Conservation (phyloP, 2,113 vertebrate species). For the Salvator merianae region DNA sequence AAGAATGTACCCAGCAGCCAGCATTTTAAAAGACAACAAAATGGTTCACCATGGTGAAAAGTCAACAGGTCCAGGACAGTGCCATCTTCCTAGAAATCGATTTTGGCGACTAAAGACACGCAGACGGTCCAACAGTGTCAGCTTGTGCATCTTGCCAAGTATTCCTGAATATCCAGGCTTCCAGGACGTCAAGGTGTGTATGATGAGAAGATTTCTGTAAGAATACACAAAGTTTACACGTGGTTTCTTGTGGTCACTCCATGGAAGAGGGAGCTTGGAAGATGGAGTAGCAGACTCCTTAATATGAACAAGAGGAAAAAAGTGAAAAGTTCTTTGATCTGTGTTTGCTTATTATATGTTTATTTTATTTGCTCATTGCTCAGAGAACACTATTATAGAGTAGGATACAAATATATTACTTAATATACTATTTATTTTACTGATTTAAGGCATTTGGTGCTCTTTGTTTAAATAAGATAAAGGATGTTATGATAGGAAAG, state of each 20-base stretch:
- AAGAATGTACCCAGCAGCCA: not conserved
- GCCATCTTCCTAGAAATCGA: constrained; percentile 7
- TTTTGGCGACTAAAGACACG: not conserved
- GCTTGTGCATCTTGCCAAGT: constrained; percentile 54
- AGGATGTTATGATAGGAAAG: too few species aligned
- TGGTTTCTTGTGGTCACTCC: not conserved
- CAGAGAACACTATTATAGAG: not conserved
- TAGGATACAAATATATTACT: not conserved
- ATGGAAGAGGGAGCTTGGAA: not conserved
- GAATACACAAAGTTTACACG: not conserved
- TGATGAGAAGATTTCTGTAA: constrained; percentile 3
- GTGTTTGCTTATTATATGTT: too few species aligned
- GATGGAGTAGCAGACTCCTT: not conserved
- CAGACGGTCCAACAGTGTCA: constrained; percentile 32
- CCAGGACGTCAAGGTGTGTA: constrained; percentile 70
- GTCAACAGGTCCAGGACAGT: fast-evolving
- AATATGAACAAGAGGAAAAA: too few species aligned
- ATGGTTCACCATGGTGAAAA: fast-evolving
- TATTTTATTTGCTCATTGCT: not conserved
- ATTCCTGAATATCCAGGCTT: constrained; percentile 72
- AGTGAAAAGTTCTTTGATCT: too few species aligned
- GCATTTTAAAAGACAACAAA: not conserved
- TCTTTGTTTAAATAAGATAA: too few species aligned
- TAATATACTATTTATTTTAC: too few species aligned
- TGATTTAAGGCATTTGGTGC: not conserved